A percentile compares a stretch with the other conserved stretches of the same genome.
Conservation (phyloP, 2,888 invertebrate species). For the Adelphocoris suturalis region DNA sequence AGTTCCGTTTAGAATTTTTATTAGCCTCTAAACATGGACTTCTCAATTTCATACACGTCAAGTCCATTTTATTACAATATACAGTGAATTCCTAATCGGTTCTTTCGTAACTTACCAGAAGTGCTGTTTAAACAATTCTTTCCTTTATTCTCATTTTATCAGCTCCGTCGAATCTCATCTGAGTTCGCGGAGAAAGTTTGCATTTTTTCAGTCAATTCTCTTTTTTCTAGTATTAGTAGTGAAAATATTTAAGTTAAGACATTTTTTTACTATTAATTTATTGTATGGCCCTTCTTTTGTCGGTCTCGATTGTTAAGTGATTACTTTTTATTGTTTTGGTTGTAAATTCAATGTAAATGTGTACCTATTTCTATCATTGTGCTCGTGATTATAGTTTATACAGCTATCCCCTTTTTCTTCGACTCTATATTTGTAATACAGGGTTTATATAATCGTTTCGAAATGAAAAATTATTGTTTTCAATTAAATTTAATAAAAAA, state of each 20-base stretch:
- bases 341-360: conserved; percentile 63
- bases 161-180: conserved; percentile 24
- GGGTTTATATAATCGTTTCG: conserved; percentile 42
- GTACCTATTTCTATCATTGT: conserved; percentile 56
- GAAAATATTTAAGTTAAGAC: conserved; percentile 67
- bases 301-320: conserved; percentile 51
- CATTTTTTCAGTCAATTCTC: conserved; percentile 73
- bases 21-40: not conserved
- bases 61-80: not conserved
- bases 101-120: conserved; percentile 55
- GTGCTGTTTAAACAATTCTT: conserved; percentile 18
- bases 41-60: not conserved
- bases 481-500: not conserved
- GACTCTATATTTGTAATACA: conserved; percentile 50
- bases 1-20: not conserved
- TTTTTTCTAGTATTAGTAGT: conserved; percentile 72
- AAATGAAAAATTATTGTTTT: conserved; percentile 9
- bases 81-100: not conserved
- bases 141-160: not conserved
- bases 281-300: conserved; percentile 61
- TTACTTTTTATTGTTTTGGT: conserved; percentile 43
- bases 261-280: conserved; percentile 74
- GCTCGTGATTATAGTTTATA: conserved; percentile 60
- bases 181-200: conserved; percentile 9
- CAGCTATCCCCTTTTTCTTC: not conserved